A percentile compares a stretch with the other conserved stretches of the same genome.
These are phyloP conservation scores for Picathartes gymnocephalus DNA, from an alignment of 2,113 vertebrate species.

Conservation along the genomic window DNA sequence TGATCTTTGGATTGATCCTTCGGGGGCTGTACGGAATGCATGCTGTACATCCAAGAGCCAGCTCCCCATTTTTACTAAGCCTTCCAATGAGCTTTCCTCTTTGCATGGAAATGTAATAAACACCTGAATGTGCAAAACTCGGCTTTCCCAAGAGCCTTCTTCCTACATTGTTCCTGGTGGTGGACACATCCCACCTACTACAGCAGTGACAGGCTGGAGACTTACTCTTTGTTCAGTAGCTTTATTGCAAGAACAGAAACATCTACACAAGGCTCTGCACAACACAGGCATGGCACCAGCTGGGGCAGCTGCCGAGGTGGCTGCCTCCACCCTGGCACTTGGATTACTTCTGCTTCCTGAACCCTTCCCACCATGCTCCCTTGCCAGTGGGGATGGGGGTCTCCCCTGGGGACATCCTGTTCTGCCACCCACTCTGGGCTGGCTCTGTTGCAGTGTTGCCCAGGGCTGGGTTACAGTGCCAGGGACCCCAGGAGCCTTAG, in stretches of 20 bases:
- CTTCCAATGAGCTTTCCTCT: background rate
- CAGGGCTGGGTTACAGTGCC: background rate
- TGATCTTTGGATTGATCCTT: background rate
- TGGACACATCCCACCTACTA: background rate
- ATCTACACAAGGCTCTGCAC: constrained; percentile 28
- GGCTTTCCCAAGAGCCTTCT: background rate
- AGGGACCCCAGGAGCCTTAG: background rate
- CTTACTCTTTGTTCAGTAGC: background rate
- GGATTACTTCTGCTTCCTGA: background rate
- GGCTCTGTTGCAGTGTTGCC: background rate
- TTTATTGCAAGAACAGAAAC: constrained; percentile 60
- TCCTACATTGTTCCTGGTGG: fast-evolving
- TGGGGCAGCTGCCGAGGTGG: background rate
- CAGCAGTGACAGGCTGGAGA: background rate
- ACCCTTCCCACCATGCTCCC: background rate
- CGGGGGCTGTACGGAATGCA: background rate
- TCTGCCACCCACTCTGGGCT: background rate
- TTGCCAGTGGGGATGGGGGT: background rate
- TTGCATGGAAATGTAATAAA: constrained; percentile 13
- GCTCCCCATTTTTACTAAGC: background rate
- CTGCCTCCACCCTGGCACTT: background rate
- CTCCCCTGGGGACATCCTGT: background rate
- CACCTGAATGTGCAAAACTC: background rate
- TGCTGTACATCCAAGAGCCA: background rate
- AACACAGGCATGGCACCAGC: background rate